Percentiles rank a stretch among this genome's conserved stretches.
These are phyloP conservation scores for Salticus scenicus DNA, from an alignment of 2,888 invertebrate species.

Conservation along the genomic window DNA sequence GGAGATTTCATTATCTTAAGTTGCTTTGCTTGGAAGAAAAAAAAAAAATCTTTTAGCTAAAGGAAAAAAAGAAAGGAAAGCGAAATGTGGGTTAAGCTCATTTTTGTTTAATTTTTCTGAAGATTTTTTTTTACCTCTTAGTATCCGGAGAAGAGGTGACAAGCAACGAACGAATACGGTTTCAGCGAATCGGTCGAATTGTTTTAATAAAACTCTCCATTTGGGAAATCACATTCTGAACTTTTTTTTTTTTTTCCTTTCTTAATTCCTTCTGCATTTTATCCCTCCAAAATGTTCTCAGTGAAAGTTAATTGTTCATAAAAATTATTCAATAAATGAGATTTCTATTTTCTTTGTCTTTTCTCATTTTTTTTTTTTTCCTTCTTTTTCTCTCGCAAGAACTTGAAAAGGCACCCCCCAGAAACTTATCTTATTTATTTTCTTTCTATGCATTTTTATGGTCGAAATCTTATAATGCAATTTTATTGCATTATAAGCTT, in stretches of 20 bases:
- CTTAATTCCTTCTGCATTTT: neutral
- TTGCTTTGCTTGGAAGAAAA: conserved; percentile 29
- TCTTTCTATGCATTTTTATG: conserved; percentile 63
- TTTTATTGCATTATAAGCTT: no score
- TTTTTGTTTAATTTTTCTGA: neutral
- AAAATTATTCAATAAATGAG: conserved; percentile 67
- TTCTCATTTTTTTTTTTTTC: conserved; percentile 28
- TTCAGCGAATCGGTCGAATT: conserved; percentile 38
- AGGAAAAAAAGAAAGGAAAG: conserved; percentile 17
- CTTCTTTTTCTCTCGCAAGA: conserved; percentile 52
- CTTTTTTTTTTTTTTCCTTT: conserved; percentile 19
- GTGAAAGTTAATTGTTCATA: conserved; percentile 63
- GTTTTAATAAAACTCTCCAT: conserved; percentile 63
- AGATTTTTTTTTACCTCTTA: neutral
- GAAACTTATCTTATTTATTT: conserved; percentile 51
- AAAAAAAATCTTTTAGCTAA: conserved; percentile 21
- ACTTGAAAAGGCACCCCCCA: conserved; percentile 50
- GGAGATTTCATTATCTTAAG: conserved; percentile 67
- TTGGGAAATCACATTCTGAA: conserved; percentile 56
- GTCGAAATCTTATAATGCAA: conserved; percentile 68
- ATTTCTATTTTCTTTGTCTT: no score
- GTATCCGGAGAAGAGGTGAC: conserved; percentile 50
- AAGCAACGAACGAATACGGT: conserved; percentile 30
- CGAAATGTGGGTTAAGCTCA: neutral
- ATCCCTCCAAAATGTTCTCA: neutral